Evolutionary conservation across 2,888 invertebrate genomes (phyloP), one percentile per base, ranked within the genome.

Genomic region (Penaeus monodon): DNA sequence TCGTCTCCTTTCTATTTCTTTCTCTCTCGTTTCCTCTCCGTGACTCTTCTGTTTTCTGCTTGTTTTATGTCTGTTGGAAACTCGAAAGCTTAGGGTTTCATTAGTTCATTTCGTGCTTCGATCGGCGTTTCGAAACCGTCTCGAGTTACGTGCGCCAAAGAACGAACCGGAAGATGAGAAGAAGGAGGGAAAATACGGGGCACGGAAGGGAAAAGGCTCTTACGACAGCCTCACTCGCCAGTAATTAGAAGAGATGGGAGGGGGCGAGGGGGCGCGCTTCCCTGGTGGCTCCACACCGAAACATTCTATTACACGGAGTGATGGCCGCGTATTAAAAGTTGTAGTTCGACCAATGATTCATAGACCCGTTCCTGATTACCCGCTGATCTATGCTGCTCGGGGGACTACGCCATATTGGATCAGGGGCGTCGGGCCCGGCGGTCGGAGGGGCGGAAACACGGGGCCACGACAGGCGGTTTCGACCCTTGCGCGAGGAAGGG

Each of bases 371-470:
- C 80, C 85, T 85, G 85, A 80, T 85, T 85, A 79, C 85, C 73
- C 85, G 73, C 85, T 85, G 85, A 85, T 79, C 85, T 80, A 85
- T 85, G 79, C 80, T 73, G 85, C 85, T 85, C 79, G 44, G 68
- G 85, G 85, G 85, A 85, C 79, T 73, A 57, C 85, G 85, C 85
- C 85, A 85, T 85, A 85, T 85, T 85, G 85, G 85, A 79, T 85
- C 85, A 80, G 85, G 85, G 85, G 85, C 85, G 80, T 70, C 79
- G 85, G 38, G 68, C 85, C 83, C 85, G 70, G 85, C 20, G 73
- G 85, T 38, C 79, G 63, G 6, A 79, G 8, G 22, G 85, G 78
- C 80, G 79, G 57, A 85, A 73, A 68, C n/a, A 57, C 20, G 63
- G 63, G 64, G 66, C 33, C 64, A 17, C 22, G 14, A 24, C 24